These are phyloP conservation scores for Balanococcus diminutus DNA, from an alignment of 2,888 invertebrate species.

Conservation along the genomic window DNA sequence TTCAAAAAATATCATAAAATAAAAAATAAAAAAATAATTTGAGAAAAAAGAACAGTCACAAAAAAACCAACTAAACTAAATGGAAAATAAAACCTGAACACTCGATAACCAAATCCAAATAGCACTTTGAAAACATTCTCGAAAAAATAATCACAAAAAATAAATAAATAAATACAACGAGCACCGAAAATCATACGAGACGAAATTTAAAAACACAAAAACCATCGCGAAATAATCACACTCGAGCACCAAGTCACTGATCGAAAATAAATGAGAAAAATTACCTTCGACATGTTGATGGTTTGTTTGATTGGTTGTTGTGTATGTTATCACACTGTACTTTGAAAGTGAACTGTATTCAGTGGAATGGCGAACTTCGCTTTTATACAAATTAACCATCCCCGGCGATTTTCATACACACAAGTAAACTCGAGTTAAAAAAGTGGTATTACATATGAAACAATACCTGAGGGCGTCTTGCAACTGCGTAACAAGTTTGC, in stretches of 20 bases:
- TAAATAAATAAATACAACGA: not conserved
- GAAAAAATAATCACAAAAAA: not conserved
- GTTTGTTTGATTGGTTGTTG: slow-evolving; percentile 26
- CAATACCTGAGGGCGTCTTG: slow-evolving; percentile 46
- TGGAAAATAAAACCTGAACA: not conserved
- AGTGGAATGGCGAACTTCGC: slow-evolving; percentile 23
- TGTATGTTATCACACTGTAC: slow-evolving; percentile 42
- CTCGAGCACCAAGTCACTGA: slow-evolving; percentile 21
- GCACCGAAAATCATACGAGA: not conserved
- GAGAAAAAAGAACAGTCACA: not conserved
- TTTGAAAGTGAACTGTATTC: slow-evolving; percentile 46
- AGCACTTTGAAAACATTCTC: not conserved
- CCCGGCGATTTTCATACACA: slow-evolving; percentile 44
- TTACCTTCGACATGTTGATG: slow-evolving; percentile 33
- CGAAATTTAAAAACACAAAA: not conserved
- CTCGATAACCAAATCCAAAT: not conserved
- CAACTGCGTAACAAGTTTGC: slow-evolving; percentile 38
- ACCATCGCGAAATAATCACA: slow-evolving; percentile 15
- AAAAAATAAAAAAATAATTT: not conserved
- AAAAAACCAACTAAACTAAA: not conserved
- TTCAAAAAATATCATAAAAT: not conserved
- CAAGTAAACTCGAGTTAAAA: slow-evolving; percentile 16
- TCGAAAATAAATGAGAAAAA: slow-evolving; percentile 1
- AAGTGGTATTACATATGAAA: slow-evolving; percentile 42
- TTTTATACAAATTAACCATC: slow-evolving; percentile 46